Evolutionary conservation across 2,797 vertebrate species (phyloP).

Genomic region (Sciurus carolinensis): DNA sequence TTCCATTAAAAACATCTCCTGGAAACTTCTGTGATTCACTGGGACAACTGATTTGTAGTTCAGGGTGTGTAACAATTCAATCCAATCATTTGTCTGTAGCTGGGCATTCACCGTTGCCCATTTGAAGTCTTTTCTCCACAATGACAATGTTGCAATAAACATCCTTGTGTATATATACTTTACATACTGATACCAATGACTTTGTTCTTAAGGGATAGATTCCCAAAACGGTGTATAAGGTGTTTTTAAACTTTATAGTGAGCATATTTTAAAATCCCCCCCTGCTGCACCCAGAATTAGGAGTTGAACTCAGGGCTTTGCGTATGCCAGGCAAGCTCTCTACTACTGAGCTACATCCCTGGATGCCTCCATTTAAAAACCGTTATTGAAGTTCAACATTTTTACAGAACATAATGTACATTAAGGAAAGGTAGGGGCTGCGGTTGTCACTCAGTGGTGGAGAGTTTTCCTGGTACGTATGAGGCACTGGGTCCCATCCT

Average conservation of each 20-base stretch:
- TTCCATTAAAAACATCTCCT: background rate
- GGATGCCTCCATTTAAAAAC: background rate
- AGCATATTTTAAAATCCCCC: background rate
- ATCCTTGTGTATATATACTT: background rate
- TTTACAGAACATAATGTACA: background rate
- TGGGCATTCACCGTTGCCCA: background rate
- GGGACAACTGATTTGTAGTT: background rate
- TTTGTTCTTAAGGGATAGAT: too few relatives aligned
- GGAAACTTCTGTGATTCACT: background rate
- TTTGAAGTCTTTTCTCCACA: background rate
- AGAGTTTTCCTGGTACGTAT: too few relatives aligned
- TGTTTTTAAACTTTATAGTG: background rate
- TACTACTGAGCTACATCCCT: too few relatives aligned
- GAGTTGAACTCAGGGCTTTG: background rate
- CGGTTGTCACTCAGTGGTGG: too few relatives aligned
- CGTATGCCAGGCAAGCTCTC: too few relatives aligned
- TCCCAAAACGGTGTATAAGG: background rate
- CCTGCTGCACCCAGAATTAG: too few relatives aligned
- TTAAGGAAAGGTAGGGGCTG: background rate
- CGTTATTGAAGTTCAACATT: background rate
- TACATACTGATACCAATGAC: too few relatives aligned
- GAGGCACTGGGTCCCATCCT: too few relatives aligned
- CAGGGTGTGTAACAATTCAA: too few relatives aligned
- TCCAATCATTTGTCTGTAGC: background rate
- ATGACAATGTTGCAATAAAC: background rate